Base-by-base conservation (phyloP, 2,888 invertebrate species). In the Tortricodes alternella region DNA sequence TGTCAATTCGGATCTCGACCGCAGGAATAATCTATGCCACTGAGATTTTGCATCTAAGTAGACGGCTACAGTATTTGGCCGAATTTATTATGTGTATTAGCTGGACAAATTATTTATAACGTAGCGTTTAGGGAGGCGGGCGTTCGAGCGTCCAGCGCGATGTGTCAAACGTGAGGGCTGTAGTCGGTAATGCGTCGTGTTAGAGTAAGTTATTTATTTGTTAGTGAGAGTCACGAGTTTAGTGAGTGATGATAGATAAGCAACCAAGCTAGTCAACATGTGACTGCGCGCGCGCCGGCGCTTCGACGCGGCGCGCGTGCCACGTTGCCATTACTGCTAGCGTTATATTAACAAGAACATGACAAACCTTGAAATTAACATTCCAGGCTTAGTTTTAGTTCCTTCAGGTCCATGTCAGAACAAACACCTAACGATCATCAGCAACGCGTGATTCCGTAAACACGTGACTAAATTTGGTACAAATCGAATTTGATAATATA, bases 81-180 rank as follows among this genome's bases (percentile, higher is more conserved):
- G 69, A 75, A 76, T 74, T 75, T 74, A 74, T 69, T 74, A 77
- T 76, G 74, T 77, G 78, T 81, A 78, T 73, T 83, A 86, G 82
- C 76, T 80, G 88, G 89, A 88, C 86, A 88, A 87, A 87, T 83
- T 87, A 87, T 87, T 86, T 84, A 83, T 85, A 84, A 78, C 80
- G 76, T 62, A 58, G 66, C 78, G 75, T 66, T 66, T 68, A 73
- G 66, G 65, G 59, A 66, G 61, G 60, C 55, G 65, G 61, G 63
- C 53, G 51, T n/a, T n/a, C n/a, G 69, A 71, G 35, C 16, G 35
- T 16, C 16, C 71, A 74, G 70, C 70, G 73, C 69, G 63, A 70
- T 75, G 82, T 84, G 83, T 83, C 83, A 82, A 82, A 79, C 78
- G 76, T 65, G 73, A 70, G 63, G 70, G 75, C 69, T 68, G 64